Evolutionary conservation across 2,888 invertebrate genomes (phyloP).

Genomic region (Oasisia sp.): DNA sequence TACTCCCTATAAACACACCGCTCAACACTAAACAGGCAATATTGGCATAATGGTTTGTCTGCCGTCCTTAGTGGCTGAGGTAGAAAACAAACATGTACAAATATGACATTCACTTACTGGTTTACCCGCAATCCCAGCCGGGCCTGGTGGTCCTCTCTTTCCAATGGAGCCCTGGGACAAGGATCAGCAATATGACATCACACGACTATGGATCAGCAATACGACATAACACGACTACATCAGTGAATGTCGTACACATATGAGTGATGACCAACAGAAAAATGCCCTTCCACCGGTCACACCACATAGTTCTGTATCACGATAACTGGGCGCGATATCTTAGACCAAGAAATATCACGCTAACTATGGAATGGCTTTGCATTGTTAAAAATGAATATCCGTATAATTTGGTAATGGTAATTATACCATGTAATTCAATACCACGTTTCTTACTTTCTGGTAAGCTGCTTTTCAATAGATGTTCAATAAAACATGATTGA

Average conservation of each 20-base stretch:
- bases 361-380: too few species aligned
- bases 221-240: neutral
- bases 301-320: neutral
- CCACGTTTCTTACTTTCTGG: neutral
- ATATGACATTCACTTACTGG: slow-evolving; percentile 24
- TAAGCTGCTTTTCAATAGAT: neutral
- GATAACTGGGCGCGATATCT: neutral
- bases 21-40: too few species aligned
- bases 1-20: too few species aligned
- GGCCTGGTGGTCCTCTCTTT: slow-evolving; percentile 46
- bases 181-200: neutral
- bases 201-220: neutral
- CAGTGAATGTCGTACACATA: neutral
- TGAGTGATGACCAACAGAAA: too few species aligned
- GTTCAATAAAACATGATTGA: neutral
- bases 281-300: neutral
- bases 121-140: slow-evolving; percentile 40
- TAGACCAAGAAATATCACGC: neutral
- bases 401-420: too few species aligned
- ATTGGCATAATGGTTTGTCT: too few species aligned
- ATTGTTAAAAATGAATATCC: too few species aligned
- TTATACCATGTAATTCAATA: neutral
- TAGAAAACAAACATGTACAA: too few species aligned
- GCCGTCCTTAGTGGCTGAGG: too few species aligned
- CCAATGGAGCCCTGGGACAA: slow-evolving; percentile 31